Evolutionary conservation across 2,888 invertebrate species (phyloP).

Genomic region (Macrostomum cliftonense): DNA sequence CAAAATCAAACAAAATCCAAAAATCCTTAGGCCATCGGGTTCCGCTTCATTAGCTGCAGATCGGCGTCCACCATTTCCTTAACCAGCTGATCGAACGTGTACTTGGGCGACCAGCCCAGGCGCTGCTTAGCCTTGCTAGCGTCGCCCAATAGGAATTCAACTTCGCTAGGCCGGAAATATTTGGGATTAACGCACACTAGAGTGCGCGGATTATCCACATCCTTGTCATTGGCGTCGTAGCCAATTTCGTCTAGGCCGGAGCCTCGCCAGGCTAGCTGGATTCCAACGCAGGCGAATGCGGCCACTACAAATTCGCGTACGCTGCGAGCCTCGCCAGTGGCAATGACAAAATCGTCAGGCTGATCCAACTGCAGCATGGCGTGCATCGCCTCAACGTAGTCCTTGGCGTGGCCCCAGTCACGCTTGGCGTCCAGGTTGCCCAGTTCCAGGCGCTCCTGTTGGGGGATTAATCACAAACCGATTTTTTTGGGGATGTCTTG

Average conservation of each 20-base stretch:
- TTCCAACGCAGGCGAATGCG: conserved; percentile 63
- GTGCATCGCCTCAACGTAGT: conserved; percentile 99
- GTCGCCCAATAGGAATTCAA: conserved; percentile 73
- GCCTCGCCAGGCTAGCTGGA: conserved; percentile 69
- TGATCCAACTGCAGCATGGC: conserved; percentile 78
- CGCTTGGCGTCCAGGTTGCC: conserved; percentile 84
- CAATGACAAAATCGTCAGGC: conserved; percentile 89
- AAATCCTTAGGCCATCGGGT: conserved; percentile 56
- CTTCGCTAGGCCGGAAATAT: conserved; percentile 92
- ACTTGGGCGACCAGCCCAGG: conserved; percentile 70
- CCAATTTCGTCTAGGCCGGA: conserved; percentile 62
- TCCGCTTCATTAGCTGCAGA: conserved; percentile 66
- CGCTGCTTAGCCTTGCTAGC: conserved; percentile 66
- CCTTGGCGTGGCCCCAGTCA: conserved; percentile 77
- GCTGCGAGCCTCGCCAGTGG: conserved; percentile 80
- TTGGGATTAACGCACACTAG: conserved; percentile 74
- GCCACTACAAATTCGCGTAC: conserved; percentile 86
- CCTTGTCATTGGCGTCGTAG: conserved; percentile 43
- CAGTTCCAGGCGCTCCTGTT: conserved; percentile 48
- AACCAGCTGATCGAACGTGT: conserved; percentile 60
- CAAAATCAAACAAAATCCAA: too few species aligned
- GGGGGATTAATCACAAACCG: too few species aligned
- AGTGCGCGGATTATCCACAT: conserved; percentile 47
- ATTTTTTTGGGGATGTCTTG: too few species aligned
- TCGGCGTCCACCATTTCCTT: conserved; percentile 84